A percentile compares a stretch with the other conserved stretches of the same genome.
These are phyloP conservation scores for Lithobius niger DNA, from an alignment of 1,140 invertebrate species.

Conservation along the genomic window DNA sequence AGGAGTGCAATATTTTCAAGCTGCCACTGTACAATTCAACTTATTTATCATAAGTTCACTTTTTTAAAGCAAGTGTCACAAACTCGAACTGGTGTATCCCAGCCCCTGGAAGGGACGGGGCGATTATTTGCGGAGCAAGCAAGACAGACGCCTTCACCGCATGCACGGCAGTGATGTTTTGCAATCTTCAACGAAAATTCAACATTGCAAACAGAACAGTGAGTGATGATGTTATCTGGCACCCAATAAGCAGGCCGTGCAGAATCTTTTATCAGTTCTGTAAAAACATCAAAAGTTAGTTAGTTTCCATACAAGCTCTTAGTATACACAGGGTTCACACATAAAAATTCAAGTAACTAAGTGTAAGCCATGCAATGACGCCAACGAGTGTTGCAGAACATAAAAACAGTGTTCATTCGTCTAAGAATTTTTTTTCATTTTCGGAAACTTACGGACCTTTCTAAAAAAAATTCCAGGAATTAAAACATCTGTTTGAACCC, in stretches of 20 bases:
- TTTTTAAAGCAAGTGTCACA: constrained; percentile 30
- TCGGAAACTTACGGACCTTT: too few relatives aligned
- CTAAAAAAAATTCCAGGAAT: too few relatives aligned
- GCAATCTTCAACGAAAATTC: constrained; percentile 40
- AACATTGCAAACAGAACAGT: constrained; percentile 49
- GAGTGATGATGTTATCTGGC: constrained; percentile 51
- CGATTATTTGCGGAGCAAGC: constrained; percentile 30
- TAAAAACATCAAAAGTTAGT: constrained; percentile 24
- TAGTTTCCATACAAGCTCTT: too few relatives aligned
- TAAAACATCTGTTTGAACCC: too few relatives aligned
- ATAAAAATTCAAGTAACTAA: not conserved
- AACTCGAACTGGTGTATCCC: constrained; percentile 36
- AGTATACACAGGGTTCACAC: too few relatives aligned
- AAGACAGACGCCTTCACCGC: constrained; percentile 37
- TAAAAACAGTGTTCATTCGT: too few relatives aligned
- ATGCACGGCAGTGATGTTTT: constrained; percentile 58
- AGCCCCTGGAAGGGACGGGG: constrained; percentile 33
- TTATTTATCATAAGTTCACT: not conserved
- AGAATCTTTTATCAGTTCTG: constrained; percentile 59
- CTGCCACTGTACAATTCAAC: not conserved
- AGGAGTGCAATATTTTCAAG: too few relatives aligned
- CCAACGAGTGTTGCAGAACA: too few relatives aligned
- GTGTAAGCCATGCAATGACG: too few relatives aligned
- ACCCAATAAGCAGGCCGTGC: constrained; percentile 69
- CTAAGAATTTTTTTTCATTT: too few relatives aligned